Evolutionary conservation across 53 echinoderm and acorn worm species (phyloP), one percentile per base, ranked within the genome.

Genomic region (Stichopus horrens): DNA sequence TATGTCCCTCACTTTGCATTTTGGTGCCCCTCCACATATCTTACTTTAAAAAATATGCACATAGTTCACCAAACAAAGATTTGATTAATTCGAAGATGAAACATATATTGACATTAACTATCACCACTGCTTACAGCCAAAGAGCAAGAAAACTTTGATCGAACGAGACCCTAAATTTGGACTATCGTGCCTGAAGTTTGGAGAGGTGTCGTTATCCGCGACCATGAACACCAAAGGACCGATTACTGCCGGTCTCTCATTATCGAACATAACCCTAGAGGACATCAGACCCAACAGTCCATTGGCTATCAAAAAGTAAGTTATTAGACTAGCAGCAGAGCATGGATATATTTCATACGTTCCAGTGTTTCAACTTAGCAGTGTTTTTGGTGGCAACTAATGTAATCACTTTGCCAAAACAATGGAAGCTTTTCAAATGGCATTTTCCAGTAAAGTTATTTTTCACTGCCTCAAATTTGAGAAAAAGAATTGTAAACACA

Each of bases 261-360:
- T 98, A 51, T 87, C 80, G 82, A 92, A 91, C 55, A 89, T 95
- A 68, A 94, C 88, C 4, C 90, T 98, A 85, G 95, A 98, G 83
- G 98, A 98, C 53, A 95, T 98, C 90, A 90, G 95, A 57, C 91
- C 93, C 20, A 98, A 94, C 91, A 98, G 98, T 71, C 98, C 98
- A 56, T 90, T 98, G 19, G 98, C 98, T 7, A 98, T 95, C 75
- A 95, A 90, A 89, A 95, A 93, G 98, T 98, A 65, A 90, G 91
- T 83, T 22, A 71, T 13, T n/a, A 16, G 59, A 59, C 11, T 9
- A 59, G 59, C 8, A 59, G 4, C 59, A 59, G 11, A 59, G 1
- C 11, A 11, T 2, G 11, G 59, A 59, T 59, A 59, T 4, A 68
- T 68, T 1, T 37, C 37, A 37, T 2, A 37, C 37, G 0, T 37